Evolutionary conservation across 2,888 invertebrate species (phyloP).

Genomic region (Linnaemya tessellans): DNA sequence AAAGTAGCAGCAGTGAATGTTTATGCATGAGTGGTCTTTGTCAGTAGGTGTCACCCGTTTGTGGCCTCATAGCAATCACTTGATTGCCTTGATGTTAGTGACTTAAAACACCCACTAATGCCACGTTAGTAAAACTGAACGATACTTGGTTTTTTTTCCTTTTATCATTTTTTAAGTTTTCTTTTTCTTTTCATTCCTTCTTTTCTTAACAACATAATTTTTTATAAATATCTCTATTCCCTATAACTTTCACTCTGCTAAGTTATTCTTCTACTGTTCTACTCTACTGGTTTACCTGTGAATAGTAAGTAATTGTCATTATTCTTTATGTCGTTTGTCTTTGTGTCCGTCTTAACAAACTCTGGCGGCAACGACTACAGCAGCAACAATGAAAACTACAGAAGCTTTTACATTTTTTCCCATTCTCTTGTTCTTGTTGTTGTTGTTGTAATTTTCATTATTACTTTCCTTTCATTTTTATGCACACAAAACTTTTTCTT

Average conservation of each 20-base stretch:
- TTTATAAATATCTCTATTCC: neutral
- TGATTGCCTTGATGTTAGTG: constrained; percentile 70
- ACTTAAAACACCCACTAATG: constrained; percentile 70
- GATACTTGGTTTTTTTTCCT: constrained; percentile 15
- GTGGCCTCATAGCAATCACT: constrained; percentile 74
- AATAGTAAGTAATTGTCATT: constrained; percentile 56
- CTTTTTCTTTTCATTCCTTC: neutral
- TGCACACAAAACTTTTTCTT: constrained; percentile 17
- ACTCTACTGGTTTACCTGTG: constrained; percentile 39
- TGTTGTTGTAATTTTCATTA: constrained; percentile 55
- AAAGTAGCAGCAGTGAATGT: neutral
- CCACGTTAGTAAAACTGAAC: constrained; percentile 56
- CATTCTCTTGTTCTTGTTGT: too few relatives aligned
- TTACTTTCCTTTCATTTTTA: constrained; percentile 56
- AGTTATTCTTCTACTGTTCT: constrained; percentile 32
- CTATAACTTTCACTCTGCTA: constrained; percentile 46
- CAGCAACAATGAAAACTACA: constrained; percentile 11
- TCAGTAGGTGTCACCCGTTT: constrained; percentile 65
- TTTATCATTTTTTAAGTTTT: neutral
- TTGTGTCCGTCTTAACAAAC: constrained; percentile 7
- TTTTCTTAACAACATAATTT: constrained; percentile 25
- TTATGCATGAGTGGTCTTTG: too few relatives aligned
- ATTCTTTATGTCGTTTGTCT: constrained; percentile 44
- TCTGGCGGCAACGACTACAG: constrained; percentile 8
- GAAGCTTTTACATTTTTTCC: constrained; percentile 47